Evolutionary conservation across 2,888 invertebrate species (phyloP).

Genomic region (Polydrusus tereticollis): DNA sequence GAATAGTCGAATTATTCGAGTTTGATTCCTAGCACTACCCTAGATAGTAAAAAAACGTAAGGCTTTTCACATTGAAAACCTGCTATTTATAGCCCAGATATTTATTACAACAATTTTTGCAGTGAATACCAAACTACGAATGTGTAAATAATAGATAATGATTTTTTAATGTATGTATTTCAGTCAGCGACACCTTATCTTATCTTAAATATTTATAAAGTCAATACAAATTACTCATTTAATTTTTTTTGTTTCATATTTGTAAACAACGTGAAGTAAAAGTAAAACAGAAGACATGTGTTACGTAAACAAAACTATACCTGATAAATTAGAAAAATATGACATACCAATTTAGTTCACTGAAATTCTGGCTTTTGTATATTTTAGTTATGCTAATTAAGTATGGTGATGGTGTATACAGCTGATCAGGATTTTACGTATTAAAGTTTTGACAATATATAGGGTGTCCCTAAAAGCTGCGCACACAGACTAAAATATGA

Average conservation of each 20-base stretch:
- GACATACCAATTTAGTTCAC: not conserved
- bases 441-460: no score
- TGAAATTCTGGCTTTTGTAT: not conserved
- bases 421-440: not conserved
- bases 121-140: no score
- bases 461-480: no score
- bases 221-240: conserved; percentile 28
- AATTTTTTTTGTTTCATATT: not conserved
- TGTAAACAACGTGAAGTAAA: conserved; percentile 33
- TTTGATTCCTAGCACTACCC: no score
- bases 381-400: not conserved
- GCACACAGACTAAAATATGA: no score
- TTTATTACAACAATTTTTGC: no score
- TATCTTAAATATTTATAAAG: conserved; percentile 8
- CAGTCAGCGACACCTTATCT: conserved; percentile 6
- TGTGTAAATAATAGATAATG: no score
- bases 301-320: conserved; percentile 20
- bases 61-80: no score
- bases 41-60: no score
- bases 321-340: conserved; percentile 7
- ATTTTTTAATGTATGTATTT: not conserved
- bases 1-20: no score
- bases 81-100: no score
- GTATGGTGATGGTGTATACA: not conserved
- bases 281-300: conserved; percentile 30